phyloP scores from a whole-genome alignment of 2,113 vertebrate species.

The Gymnobelideus leadbeateri region DNA sequence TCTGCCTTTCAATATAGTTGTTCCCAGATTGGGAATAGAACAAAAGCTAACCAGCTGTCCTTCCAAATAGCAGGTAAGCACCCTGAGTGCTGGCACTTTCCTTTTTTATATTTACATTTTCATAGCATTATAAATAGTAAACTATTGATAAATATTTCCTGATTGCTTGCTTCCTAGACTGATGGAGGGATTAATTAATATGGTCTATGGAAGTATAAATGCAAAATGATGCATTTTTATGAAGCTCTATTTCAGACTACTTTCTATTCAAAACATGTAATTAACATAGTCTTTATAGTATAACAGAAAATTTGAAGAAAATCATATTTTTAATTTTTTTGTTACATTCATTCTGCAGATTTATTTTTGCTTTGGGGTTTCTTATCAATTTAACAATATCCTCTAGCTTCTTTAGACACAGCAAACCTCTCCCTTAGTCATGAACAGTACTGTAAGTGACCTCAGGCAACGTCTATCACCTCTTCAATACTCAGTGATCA shows the following conservation, averaged over 20 bases:
- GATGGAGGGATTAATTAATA: background rate
- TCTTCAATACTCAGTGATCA: background rate
- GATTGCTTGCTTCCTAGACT: background rate
- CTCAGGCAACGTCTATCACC: background rate
- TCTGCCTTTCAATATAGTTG: background rate
- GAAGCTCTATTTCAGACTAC: background rate
- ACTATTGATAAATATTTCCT: background rate
- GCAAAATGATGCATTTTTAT: no score
- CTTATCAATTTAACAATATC: background rate
- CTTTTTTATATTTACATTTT: background rate
- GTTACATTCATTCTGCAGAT: background rate
- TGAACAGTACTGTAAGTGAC: background rate
- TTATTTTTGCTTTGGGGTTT: background rate
- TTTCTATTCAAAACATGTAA: background rate
- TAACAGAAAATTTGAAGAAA: background rate
- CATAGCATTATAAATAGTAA: background rate
- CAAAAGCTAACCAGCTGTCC: background rate
- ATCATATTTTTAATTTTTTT: background rate
- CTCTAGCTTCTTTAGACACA: background rate
- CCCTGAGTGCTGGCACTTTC: background rate
- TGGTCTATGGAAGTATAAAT: background rate
- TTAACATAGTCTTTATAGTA: background rate
- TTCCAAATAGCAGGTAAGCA: background rate
- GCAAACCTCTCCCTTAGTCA: background rate
- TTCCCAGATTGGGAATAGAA: background rate